Evolutionary conservation across 2,113 vertebrate species (phyloP), one percentile per base, ranked within the genome.

Genomic region (Cinclus cinclus): DNA sequence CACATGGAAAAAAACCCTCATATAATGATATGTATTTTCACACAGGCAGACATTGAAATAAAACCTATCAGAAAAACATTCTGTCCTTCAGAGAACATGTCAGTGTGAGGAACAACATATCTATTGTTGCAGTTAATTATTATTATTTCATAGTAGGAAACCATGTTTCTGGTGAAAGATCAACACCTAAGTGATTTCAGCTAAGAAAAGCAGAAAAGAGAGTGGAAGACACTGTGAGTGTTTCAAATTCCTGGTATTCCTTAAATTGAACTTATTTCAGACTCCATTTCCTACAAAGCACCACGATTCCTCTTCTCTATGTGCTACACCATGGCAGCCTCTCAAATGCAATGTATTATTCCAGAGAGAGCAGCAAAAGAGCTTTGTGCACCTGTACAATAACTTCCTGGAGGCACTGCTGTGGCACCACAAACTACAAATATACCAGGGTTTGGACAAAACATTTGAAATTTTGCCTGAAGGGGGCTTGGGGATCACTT

Each of bases 391-490:
- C 46, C 63, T 74, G 25, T 58, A 88, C 42, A 69, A 9, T n/a
- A 41, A 69, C 67, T 70, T 92, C 39, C 68, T 83, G 60, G 47
- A 80, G 63, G 68, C 83, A 67, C 42, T 63, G 35, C 47, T 70
- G n/a, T 74, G 50, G 37, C 56, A 81, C 24, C 64, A 78, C 42
- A 85, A 91, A 95, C 83, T 17, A 89, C 47, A 85, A 88, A 73
- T 83, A 86, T 63, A 55, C 11, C 59, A 83, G 11, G 3, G 16
- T 86, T 90, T 90, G 60, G 68, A 92, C 39, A 83, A 92, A 90
- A 87, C 33, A 63, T 59, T 83, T 80, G 3, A 81, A 88, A 83
- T 93, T 89, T 86, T 90, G 63, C 68, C 76, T 80, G 76, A 95
- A 83, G 59, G 56, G 13, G 4, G 31, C 13, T 69, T 86, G 50